Evolutionary conservation across 2,113 vertebrate species (phyloP), one percentile per base, ranked within the genome.

Genomic region (Theristicus caerulescens): DNA sequence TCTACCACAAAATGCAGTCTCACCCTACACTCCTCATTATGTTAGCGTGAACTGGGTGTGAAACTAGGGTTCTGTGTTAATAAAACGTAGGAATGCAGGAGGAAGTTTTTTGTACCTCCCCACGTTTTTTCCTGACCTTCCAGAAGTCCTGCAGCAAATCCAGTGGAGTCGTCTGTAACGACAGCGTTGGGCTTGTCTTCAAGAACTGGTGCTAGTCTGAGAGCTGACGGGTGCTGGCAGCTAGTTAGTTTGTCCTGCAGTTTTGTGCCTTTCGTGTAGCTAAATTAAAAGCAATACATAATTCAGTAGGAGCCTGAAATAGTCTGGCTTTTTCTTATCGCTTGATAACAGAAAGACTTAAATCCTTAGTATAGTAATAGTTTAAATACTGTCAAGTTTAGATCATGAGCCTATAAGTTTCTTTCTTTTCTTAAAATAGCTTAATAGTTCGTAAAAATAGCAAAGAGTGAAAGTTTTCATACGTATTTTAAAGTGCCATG

Each of bases 1-100:
- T 51, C 12, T 62, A 2, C 16, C n/a, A 15, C 69, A 46, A 8
- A 46, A 65, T 42, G 13, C 80, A 29, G 0, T 27, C 51, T 59
- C 13, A 0, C 26, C 47, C n/a, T 51, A 7, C 10, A 0, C 40
- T 42, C 38, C 46, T 38, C 2, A 0, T 7, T 18, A 27, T 40
- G 17, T 52, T 31, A 16, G 29, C 9, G 0, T 6, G 7, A 84
- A 3, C 27, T 8, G 24, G 32, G 26, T 34, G n/a, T 29, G 55
- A 17, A 46, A 21, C 21, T 11, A 7, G 16, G 29, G 10, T 13
- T 55, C 16, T 38, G 6, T 51, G 14, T 17, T 82, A 21, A 38
- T 18, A 19, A 70, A 76, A 24, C 4, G 0, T 6, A 10, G 40
- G 13, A n/a, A 21, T 22, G 36, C 17, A 80, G 31, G 67, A 80